Evolutionary conservation across 2,797 vertebrate species (phyloP).

Genomic region (Anas georgica): DNA sequence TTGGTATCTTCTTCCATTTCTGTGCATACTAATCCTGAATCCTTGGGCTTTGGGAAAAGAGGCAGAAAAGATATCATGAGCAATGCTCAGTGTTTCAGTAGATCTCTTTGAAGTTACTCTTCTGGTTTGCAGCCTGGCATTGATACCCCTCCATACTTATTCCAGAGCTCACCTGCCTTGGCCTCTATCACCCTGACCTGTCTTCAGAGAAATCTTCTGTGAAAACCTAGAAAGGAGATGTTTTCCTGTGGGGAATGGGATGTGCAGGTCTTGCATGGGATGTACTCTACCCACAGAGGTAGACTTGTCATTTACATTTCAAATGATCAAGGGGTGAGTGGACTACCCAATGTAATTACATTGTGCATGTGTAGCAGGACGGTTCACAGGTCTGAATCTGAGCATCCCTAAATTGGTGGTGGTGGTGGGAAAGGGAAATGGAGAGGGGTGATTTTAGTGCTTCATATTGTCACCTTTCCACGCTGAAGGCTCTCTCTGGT

Average conservation of each 20-base stretch:
- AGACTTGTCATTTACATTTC: slow-evolving; percentile 24
- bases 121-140: not conserved
- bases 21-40: not conserved
- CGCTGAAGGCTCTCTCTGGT: not conserved
- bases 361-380: not conserved
- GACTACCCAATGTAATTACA: slow-evolving; percentile 11
- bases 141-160: not conserved
- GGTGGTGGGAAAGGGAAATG: not conserved
- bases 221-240: not conserved
- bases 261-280: not conserved
- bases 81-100: not conserved
- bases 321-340: slow-evolving; percentile 18
- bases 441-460: not conserved
- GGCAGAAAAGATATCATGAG: not conserved
- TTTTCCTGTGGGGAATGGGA: not conserved
- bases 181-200: not conserved
- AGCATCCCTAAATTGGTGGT: not conserved
- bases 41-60: not conserved
- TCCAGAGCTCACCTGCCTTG: not conserved
- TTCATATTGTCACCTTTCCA: not conserved
- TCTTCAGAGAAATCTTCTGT: slow-evolving; percentile 7
- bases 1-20: not conserved
- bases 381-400: not conserved
- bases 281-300: not conserved
- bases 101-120: not conserved